Percentiles rank a stretch among this genome's conserved stretches.
Conservation (phyloP, 2,113 vertebrate species). For the Anguilla rostrata region DNA sequence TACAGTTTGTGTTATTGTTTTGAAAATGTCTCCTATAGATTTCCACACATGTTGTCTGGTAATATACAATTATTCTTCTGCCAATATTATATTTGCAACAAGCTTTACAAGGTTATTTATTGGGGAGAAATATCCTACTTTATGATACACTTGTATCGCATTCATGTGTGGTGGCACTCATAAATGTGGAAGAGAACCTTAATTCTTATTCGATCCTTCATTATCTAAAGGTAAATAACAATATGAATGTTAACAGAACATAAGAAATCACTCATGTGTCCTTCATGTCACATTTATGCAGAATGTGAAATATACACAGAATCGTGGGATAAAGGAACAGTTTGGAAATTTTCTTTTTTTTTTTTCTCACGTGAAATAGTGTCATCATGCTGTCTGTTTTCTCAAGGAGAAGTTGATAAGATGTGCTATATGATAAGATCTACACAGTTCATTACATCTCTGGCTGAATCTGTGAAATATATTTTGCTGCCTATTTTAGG, state of each 20-base stretch:
- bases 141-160: background rate
- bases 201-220: background rate
- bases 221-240: background rate
- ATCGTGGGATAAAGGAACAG: background rate
- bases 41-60: background rate
- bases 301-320: background rate
- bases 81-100: background rate
- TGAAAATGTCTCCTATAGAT: background rate
- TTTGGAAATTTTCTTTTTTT: background rate
- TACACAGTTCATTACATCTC: background rate
- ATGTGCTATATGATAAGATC: background rate
- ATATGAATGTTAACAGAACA: background rate
- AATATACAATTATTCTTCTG: background rate
- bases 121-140: background rate
- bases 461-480: slow-evolving; percentile 15
- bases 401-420: background rate
- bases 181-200: background rate
- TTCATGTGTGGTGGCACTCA: background rate
- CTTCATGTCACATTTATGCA: background rate
- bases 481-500: slow-evolving; percentile 6
- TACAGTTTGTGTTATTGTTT: slow-evolving; percentile 27
- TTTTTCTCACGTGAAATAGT: background rate
- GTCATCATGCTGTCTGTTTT: background rate
- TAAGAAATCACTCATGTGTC: background rate
- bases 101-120: slow-evolving; percentile 3